Conservation (phyloP, 2,113 vertebrate genomes). For the Lethenteron reissneri region DNA sequence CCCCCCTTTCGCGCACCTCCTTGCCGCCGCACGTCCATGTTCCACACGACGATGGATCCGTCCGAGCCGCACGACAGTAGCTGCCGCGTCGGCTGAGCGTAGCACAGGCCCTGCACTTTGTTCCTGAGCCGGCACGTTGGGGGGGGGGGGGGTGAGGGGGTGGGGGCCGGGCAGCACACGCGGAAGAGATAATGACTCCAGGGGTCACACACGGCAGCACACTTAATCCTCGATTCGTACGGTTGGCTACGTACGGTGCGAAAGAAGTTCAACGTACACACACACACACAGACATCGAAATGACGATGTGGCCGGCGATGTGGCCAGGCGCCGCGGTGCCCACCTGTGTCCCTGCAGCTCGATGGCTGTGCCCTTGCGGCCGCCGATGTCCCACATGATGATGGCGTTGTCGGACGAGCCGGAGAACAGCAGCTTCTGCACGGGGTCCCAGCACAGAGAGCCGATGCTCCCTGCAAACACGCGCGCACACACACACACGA, state of each 20-base stretch:
- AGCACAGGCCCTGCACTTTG: slow-evolving; percentile 75
- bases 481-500: background rate
- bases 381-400: slow-evolving; percentile 99
- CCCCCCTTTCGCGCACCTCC: slow-evolving; percentile 33
- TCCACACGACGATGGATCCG: slow-evolving; percentile 82
- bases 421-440: slow-evolving; percentile 64
- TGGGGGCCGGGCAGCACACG: too few species aligned
- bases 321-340: slow-evolving; percentile 11
- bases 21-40: slow-evolving; percentile 95
- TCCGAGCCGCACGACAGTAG: slow-evolving; percentile 86
- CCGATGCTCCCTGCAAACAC: slow-evolving; percentile 53
- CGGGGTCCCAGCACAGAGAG: slow-evolving; percentile 78
- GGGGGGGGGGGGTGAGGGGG: too few species aligned
- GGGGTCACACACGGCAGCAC: too few species aligned
- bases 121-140: slow-evolving; percentile 28
- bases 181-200: too few species aligned
- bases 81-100: slow-evolving; percentile 70
- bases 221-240: too few species aligned
- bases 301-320: too few species aligned
- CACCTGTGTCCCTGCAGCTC: slow-evolving; percentile 97
- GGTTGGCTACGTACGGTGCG: too few species aligned
- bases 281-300: too few species aligned
- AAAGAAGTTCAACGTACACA: too few species aligned
- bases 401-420: slow-evolving; percentile 93
- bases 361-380: slow-evolving; percentile 84